These are phyloP conservation scores for Chionis minor DNA, from an alignment of 2,113 vertebrate genomes.

Conservation along the genomic window DNA sequence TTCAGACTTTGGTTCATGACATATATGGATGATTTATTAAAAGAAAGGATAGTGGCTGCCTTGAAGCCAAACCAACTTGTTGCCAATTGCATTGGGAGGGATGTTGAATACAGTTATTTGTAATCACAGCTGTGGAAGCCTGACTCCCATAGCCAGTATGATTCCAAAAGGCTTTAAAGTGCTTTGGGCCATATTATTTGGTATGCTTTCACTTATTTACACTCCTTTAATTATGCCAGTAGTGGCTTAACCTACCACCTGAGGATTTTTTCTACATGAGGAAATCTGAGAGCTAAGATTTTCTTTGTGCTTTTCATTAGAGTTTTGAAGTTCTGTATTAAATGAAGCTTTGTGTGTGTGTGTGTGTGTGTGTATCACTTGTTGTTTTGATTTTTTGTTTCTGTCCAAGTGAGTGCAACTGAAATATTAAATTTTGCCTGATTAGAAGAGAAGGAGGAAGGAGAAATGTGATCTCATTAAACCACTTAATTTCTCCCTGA, in stretches of 20 bases:
- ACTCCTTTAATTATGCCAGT: not conserved
- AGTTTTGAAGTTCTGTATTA: not conserved
- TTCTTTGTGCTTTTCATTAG: not conserved
- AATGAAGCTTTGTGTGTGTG: not conserved
- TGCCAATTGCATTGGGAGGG: not conserved
- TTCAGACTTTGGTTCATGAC: not conserved
- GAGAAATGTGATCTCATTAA: not conserved
- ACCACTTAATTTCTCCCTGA: not conserved
- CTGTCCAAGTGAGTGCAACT: not conserved
- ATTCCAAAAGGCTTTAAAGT: not conserved
- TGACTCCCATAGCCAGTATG: not conserved
- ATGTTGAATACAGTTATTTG: not conserved
- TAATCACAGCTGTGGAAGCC: not conserved
- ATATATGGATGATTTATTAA: not conserved
- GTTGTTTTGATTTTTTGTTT: not conserved
- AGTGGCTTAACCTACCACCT: not conserved
- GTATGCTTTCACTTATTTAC: not conserved
- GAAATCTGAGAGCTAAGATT: not conserved
- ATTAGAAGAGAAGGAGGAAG: not conserved
- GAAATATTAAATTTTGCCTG: not conserved
- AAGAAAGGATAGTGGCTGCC: not conserved
- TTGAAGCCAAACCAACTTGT: not conserved
- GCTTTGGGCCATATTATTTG: not conserved
- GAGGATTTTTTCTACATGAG: not conserved
- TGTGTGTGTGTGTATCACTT: not conserved